Conservation (phyloP, 2,797 vertebrate species). For the Sarcophilus harrisii region DNA sequence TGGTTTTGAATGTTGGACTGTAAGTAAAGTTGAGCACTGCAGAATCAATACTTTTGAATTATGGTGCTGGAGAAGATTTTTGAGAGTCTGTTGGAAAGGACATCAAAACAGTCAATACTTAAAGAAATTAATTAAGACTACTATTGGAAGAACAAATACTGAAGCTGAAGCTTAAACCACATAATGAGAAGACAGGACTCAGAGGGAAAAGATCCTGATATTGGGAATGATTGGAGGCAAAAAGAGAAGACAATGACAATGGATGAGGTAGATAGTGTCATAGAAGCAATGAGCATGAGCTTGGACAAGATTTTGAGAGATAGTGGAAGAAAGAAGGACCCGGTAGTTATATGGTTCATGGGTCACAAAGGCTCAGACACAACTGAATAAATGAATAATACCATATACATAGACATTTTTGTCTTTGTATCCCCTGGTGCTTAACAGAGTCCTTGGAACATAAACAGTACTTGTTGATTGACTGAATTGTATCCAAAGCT, state of each 20-base stretch:
- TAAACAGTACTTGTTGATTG: background rate
- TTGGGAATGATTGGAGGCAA: background rate
- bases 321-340: background rate
- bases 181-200: background rate
- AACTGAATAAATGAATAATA: background rate
- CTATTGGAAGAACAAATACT: background rate
- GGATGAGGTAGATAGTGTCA: background rate
- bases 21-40: background rate
- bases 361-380: background rate
- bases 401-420: background rate
- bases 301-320: background rate
- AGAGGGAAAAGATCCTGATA: background rate
- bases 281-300: background rate
- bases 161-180: background rate
- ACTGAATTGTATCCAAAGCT: background rate
- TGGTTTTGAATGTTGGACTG: background rate
- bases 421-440: background rate
- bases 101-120: background rate
- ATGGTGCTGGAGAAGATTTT: background rate
- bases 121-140: background rate
- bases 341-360: background rate
- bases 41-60: background rate
- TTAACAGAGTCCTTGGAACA: background rate
- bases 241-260: background rate
- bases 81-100: background rate